Percentiles rank a stretch among this genome's conserved stretches.
Conservation (phyloP, 2,888 invertebrate species). For the Amaurobius ferox region DNA sequence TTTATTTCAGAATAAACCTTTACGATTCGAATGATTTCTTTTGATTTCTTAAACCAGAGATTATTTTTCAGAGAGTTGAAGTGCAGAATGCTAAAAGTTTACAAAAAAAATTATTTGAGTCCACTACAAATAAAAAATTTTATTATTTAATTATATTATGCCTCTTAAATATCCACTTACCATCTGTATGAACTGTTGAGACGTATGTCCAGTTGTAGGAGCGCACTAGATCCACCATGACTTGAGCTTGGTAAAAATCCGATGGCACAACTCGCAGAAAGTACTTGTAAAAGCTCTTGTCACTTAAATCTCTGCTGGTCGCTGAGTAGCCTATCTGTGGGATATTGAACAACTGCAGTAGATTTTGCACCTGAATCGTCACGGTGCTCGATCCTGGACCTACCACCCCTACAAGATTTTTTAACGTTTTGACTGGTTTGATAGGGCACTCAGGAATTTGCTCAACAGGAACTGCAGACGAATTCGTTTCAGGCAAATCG, state of each 20-base stretch:
- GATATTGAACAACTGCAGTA: constrained; percentile 83
- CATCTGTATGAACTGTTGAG: constrained; percentile 86
- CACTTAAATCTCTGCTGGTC: constrained; percentile 85
- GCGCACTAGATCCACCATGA: constrained; percentile 84
- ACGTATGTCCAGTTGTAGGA: constrained; percentile 88
- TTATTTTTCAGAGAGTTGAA: no score
- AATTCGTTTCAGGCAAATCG: constrained; percentile 51
- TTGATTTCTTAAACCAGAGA: no score
- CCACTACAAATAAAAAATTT: no score
- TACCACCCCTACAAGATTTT: constrained; percentile 83
- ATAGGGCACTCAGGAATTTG: constrained; percentile 66
- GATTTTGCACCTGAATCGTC: constrained; percentile 84
- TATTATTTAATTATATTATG: no score
- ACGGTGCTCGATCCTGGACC: constrained; percentile 87
- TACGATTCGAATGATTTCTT: no score
- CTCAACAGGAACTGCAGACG: constrained; percentile 19
- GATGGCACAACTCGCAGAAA: constrained; percentile 88
- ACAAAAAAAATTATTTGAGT: no score
- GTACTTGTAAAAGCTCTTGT: constrained; percentile 86
- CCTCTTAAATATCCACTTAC: constrained; percentile 80
- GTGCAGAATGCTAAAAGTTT: no score
- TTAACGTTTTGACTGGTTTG: constrained; percentile 73
- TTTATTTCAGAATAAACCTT: no score
- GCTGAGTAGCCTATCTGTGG: constrained; percentile 87
- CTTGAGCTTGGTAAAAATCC: constrained; percentile 86